phyloP scores from a whole-genome alignment of 2,888 invertebrate genomes.

The Zeuzera pyrina region DNA sequence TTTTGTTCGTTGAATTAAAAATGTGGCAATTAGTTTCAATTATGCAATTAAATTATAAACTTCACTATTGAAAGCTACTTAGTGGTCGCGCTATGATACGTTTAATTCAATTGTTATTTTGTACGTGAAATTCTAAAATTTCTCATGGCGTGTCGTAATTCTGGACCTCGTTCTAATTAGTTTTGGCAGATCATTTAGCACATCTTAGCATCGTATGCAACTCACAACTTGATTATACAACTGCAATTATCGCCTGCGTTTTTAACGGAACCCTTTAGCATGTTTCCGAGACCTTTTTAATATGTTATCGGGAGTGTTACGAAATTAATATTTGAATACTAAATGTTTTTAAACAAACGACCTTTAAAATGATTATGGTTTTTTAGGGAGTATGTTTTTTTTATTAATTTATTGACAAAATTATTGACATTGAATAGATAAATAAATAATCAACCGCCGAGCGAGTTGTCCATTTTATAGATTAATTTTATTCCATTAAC shows the following conservation, averaged over 20 bases:
- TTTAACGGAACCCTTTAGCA: not conserved
- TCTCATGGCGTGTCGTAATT: slow-evolving; percentile 55
- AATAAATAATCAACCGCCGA: too few relatives aligned
- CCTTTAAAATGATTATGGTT: too few relatives aligned
- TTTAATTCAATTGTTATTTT: slow-evolving; percentile 39
- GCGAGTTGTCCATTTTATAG: too few relatives aligned
- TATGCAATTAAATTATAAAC: slow-evolving; percentile 1
- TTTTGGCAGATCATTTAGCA: slow-evolving; percentile 46
- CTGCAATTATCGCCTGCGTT: slow-evolving; percentile 20
- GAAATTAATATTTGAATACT: too few relatives aligned
- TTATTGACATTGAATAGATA: too few relatives aligned
- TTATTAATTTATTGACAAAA: too few relatives aligned
- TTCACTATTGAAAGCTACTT: slow-evolving; percentile 2
- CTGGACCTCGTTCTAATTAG: slow-evolving; percentile 57
- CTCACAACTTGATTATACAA: slow-evolving; percentile 32
- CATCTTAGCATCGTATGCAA: slow-evolving; percentile 34
- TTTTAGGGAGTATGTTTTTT: too few relatives aligned
- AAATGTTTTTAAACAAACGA: too few relatives aligned
- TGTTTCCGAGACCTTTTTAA: too few relatives aligned
- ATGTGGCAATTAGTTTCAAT: slow-evolving; percentile 1
- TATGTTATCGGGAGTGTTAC: too few relatives aligned
- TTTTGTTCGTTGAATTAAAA: too few relatives aligned
- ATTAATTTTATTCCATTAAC: too few relatives aligned
- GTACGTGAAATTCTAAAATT: slow-evolving; percentile 23
- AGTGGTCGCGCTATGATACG: slow-evolving; percentile 22